Percentiles rank a stretch among this genome's conserved stretches.
phyloP scores from a whole-genome alignment of 1,140 invertebrate genomes.

The Sycophila sp. region DNA sequence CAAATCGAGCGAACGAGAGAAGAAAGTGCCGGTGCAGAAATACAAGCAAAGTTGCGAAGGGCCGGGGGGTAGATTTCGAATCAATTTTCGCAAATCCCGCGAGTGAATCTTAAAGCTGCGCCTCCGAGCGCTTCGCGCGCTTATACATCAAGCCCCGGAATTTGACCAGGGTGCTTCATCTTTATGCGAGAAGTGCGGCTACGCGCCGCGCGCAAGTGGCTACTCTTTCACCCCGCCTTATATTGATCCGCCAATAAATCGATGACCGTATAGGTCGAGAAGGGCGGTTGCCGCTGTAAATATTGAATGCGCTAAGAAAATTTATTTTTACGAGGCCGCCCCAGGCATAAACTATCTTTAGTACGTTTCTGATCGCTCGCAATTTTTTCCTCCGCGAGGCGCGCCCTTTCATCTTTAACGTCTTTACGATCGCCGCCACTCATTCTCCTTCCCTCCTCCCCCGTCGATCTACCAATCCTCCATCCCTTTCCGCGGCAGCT shows the following conservation, averaged over 20 bases:
- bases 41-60: too few species aligned
- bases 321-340: slow-evolving; percentile 23
- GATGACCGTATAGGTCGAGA: too few species aligned
- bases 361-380: background rate
- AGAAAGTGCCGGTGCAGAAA: too few species aligned
- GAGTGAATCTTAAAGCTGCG: slow-evolving; percentile 10
- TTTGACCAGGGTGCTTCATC: slow-evolving; percentile 34
- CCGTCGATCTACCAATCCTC: too few species aligned
- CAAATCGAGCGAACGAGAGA: too few species aligned
- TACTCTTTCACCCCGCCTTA: too few species aligned
- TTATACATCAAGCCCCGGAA: slow-evolving; percentile 10
- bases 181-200: slow-evolving; percentile 33
- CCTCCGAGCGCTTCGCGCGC: background rate
- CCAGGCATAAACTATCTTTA: slow-evolving; percentile 28
- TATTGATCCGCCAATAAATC: slow-evolving; percentile 34
- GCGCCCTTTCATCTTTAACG: background rate
- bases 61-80: too few species aligned
- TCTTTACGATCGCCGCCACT: too few species aligned
- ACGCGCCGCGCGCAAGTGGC: background rate
- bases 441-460: background rate
- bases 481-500: too few species aligned
- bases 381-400: background rate
- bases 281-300: slow-evolving; percentile 26
- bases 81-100: slow-evolving; percentile 2
- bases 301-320: slow-evolving; percentile 31